phyloP scores from a whole-genome alignment of 30 jellyfish, hydroid and myxozoan species.

The Nemopilema nomurai region DNA sequence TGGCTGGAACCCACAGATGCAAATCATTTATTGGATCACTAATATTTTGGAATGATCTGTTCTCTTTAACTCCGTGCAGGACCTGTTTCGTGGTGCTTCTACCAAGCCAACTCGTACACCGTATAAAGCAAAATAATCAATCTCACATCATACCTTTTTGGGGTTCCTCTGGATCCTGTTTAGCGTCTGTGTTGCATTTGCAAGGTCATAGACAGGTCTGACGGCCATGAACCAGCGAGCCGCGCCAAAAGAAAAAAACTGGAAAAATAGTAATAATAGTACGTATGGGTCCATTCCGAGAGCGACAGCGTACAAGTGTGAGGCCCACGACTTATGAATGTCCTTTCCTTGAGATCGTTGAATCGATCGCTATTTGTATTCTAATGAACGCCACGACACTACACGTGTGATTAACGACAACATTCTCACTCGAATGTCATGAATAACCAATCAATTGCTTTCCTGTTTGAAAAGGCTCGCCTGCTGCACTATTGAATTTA shows the following conservation, averaged over 20 bases:
- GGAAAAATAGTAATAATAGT: constrained; percentile 28
- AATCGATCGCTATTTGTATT: constrained; percentile 31
- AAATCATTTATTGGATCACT: too few relatives aligned
- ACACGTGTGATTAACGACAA: constrained; percentile 76
- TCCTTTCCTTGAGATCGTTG: constrained; percentile 21
- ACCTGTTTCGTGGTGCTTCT: neutral
- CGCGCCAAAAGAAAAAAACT: constrained; percentile 28
- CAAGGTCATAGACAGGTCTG: constrained; percentile 52
- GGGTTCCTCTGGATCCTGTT: constrained; percentile 53
- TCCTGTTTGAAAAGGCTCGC: constrained; percentile 69
- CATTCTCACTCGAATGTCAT: constrained; percentile 62
- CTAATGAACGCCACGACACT: constrained; percentile 46
- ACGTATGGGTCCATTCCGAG: constrained; percentile 36
- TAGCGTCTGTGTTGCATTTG: constrained; percentile 39
- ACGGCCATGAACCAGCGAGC: constrained; percentile 68
- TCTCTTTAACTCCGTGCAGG: too few relatives aligned
- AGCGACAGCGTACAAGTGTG: constrained; percentile 19
- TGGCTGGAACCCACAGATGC: too few relatives aligned
- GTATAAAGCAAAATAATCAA: neutral
- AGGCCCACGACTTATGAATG: constrained; percentile 14
- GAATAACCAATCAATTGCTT: constrained; percentile 56
- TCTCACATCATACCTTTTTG: constrained; percentile 40
- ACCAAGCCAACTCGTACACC: neutral
- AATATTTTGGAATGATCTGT: too few relatives aligned
- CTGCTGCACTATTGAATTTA: constrained; percentile 59